Percentiles rank a stretch among this genome's conserved stretches.
Conservation (phyloP, 2,797 vertebrate species). For the Ambastaia sidthimunki region DNA sequence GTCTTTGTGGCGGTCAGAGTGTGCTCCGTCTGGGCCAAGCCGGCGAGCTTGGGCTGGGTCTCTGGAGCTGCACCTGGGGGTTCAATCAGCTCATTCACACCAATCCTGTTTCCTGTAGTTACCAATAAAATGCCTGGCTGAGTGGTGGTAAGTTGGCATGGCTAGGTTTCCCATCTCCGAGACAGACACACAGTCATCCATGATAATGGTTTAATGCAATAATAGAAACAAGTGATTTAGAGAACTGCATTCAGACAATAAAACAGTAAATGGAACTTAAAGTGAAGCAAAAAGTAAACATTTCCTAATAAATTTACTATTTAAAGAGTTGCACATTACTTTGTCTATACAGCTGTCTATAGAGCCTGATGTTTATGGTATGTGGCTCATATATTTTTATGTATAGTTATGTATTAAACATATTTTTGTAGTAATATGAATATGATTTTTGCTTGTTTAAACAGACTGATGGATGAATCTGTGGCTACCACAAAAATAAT, state of each 20-base stretch:
- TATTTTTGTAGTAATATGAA: too few relatives aligned
- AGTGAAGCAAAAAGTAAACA: too few relatives aligned
- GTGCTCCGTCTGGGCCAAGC: slow-evolving; percentile 79
- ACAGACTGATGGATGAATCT: background rate
- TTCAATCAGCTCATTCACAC: slow-evolving; percentile 80
- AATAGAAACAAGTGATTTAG: background rate
- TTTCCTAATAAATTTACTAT: too few relatives aligned
- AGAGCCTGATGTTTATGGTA: too few relatives aligned
- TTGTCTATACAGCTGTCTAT: too few relatives aligned
- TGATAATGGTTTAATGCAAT: slow-evolving; percentile 4
- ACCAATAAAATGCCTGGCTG: slow-evolving; percentile 54
- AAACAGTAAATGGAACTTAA: background rate
- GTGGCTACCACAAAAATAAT: background rate
- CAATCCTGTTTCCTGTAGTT: slow-evolving; percentile 72
- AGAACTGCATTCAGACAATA: background rate
- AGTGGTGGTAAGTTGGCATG: slow-evolving; percentile 35
- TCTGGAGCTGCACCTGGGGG: slow-evolving; percentile 78
- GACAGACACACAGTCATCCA: slow-evolving; percentile 26
- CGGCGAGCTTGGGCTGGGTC: slow-evolving; percentile 65
- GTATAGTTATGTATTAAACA: too few relatives aligned
- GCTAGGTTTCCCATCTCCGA: slow-evolving; percentile 27
- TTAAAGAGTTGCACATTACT: too few relatives aligned
- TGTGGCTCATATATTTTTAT: too few relatives aligned
- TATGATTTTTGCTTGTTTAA: background rate
- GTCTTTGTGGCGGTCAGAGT: slow-evolving; percentile 78